Conservation (phyloP, 1,140 invertebrate species). For the Brachionus sp. region DNA sequence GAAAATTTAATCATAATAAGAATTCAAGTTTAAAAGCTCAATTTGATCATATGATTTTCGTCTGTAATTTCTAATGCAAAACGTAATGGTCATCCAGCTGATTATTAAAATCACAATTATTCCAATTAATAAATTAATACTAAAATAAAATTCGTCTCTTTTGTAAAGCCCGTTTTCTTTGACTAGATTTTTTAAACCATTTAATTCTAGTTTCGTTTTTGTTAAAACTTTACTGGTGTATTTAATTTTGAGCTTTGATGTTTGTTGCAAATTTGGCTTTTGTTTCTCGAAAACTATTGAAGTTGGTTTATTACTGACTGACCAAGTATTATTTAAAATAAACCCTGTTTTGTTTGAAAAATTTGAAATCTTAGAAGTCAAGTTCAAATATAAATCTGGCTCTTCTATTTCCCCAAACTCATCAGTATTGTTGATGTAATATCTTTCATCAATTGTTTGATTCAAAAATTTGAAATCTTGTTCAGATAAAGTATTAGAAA, state of each 20-base stretch:
- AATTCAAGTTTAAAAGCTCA: constrained; percentile 14
- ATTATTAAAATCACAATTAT: neutral
- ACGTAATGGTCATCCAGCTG: neutral
- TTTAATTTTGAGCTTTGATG: neutral
- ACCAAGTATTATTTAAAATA: neutral
- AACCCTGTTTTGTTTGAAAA: neutral
- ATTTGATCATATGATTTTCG: constrained; percentile 13
- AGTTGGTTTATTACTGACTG: neutral
- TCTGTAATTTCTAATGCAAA: neutral
- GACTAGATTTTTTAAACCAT: neutral
- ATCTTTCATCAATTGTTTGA: neutral
- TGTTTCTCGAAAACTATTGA: neutral
- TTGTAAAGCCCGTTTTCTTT: neutral
- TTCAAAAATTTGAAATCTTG: neutral
- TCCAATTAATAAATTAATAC: neutral
- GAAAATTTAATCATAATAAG: neutral
- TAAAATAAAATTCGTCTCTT: neutral
- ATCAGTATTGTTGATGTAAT: neutral
- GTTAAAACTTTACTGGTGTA: neutral
- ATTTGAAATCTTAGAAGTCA: neutral
- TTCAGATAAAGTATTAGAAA: neutral
- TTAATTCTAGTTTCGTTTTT: neutral
- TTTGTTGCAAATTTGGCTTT: neutral
- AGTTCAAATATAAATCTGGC: neutral
- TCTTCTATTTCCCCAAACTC: neutral